Conservation (phyloP, 1,140 invertebrate genomes). For the Pissodes strobi region DNA sequence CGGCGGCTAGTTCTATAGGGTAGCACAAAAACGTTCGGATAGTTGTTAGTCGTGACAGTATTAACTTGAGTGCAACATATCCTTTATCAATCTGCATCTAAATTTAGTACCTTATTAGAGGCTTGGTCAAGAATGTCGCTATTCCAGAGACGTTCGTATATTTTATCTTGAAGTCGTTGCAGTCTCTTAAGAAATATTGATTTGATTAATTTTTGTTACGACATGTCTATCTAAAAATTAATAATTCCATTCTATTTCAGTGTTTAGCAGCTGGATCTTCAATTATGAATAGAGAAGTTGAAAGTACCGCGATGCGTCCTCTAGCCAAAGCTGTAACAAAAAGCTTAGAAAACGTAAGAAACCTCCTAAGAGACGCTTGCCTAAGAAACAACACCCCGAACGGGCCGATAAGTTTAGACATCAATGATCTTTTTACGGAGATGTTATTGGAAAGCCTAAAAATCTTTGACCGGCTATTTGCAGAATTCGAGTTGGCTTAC, state of each 20-base stretch:
- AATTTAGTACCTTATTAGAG: no score
- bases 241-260: no score
- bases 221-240: no score
- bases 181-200: neutral
- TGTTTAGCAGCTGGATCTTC: slow-evolving; percentile 91
- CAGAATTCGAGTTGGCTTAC: slow-evolving; percentile 97
- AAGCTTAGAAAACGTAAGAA: slow-evolving; percentile 89
- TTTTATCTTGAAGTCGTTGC: neutral
- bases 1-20: no score
- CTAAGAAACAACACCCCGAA: slow-evolving; percentile 65
- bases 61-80: no score
- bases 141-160: no score
- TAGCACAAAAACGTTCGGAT: no score
- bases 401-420: slow-evolving; percentile 59
- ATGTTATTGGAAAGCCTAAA: slow-evolving; percentile 85
- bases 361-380: slow-evolving; percentile 84
- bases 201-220: no score
- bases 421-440: slow-evolving; percentile 66
- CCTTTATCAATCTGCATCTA: no score
- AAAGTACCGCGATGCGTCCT: slow-evolving; percentile 95
- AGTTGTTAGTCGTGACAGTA: no score
- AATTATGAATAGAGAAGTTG: slow-evolving; percentile 94
- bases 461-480: slow-evolving; percentile 94
- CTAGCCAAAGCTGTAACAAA: slow-evolving; percentile 93
- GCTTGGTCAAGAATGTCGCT: no score